These are phyloP conservation scores for Brachypalpus laphriformis DNA, from an alignment of 2,888 invertebrate genomes.

Conservation along the genomic window DNA sequence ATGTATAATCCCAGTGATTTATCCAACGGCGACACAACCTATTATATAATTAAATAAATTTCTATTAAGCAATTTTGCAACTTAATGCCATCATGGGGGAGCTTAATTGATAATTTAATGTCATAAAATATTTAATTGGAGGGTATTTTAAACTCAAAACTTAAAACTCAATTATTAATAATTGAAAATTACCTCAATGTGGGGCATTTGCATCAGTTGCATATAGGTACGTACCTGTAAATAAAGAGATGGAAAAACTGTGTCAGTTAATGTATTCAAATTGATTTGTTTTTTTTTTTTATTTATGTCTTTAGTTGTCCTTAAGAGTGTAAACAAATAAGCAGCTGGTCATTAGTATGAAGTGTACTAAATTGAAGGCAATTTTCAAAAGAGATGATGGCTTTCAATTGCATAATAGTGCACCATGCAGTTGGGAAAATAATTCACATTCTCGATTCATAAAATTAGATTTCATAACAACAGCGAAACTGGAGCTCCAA, in stretches of 20 bases:
- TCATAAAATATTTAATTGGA: conserved; percentile 13
- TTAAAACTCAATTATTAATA: not conserved
- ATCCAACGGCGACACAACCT: not conserved
- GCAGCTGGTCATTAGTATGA: not conserved
- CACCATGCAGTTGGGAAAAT: not conserved
- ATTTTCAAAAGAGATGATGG: not conserved
- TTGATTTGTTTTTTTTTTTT: not conserved
- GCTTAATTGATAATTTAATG: conserved; percentile 36
- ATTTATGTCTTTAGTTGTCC: not conserved
- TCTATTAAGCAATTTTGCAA: not conserved
- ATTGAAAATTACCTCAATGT: conserved; percentile 11
- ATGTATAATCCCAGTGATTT: not conserved
- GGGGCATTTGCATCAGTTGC: not conserved
- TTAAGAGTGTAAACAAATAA: not conserved
- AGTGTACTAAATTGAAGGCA: not conserved
- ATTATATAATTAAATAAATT: not conserved
- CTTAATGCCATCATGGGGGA: conserved; percentile 12
- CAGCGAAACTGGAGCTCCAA: no score
- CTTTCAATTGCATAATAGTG: not conserved
- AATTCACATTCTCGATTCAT: not conserved
- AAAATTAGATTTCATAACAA: no score
- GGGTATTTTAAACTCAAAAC: conserved; percentile 16
- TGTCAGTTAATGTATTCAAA: conserved; percentile 1
- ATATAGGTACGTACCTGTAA: conserved; percentile 15
- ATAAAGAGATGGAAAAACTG: not conserved